A percentile compares a stretch with the other conserved stretches of the same genome.
phyloP scores from a whole-genome alignment of 2,888 invertebrate genomes.

The Pterobdella sp. region DNA sequence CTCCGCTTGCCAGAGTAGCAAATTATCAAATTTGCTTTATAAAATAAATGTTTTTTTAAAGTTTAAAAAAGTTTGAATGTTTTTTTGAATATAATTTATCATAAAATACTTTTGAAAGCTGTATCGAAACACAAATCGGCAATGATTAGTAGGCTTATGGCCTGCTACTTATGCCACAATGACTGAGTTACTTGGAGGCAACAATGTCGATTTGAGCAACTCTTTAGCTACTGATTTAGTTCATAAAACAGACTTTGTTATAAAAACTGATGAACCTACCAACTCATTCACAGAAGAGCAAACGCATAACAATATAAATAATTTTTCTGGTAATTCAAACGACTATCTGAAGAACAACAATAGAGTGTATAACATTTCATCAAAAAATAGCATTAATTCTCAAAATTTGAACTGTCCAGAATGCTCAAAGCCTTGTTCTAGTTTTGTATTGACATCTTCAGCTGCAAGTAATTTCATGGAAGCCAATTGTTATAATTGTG shows the following conservation, averaged over 20 bases:
- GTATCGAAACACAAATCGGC: neutral
- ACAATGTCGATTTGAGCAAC: constrained; percentile 9
- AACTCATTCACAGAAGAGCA: neutral
- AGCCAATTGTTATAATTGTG: constrained; percentile 20
- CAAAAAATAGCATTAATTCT: neutral
- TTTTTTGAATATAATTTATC: too few relatives aligned
- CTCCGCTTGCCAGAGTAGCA: too few relatives aligned
- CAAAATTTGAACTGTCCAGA: constrained; percentile 23
- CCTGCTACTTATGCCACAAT: constrained; percentile 20
- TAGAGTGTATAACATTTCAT: neutral
- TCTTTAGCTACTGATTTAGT: constrained; percentile 8
- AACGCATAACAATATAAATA: neutral
- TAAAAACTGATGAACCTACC: too few relatives aligned
- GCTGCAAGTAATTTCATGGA: constrained; percentile 7
- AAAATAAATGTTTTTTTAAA: too few relatives aligned
- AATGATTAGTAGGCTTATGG: neutral
- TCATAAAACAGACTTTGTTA: constrained; percentile 14
- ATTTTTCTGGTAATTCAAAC: neutral
- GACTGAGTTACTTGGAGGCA: constrained; percentile 17
- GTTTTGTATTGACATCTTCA: neutral
- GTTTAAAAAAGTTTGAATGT: too few relatives aligned
- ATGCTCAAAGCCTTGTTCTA: constrained; percentile 20
- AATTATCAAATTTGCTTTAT: too few relatives aligned
- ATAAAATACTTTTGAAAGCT: neutral
- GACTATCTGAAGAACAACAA: neutral